phyloP scores from a whole-genome alignment of 2,888 invertebrate genomes.

The Melanargia galathea region DNA sequence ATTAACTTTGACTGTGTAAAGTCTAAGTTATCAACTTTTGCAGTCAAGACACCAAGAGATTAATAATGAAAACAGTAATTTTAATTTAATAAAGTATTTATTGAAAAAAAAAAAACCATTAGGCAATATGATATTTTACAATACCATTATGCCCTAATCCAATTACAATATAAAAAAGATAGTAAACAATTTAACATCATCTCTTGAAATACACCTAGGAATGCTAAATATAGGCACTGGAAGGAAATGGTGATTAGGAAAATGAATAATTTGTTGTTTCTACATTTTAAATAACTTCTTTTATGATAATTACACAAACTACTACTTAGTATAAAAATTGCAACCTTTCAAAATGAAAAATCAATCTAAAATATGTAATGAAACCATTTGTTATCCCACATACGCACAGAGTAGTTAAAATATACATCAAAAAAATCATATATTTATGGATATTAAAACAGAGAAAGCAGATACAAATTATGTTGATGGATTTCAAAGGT shows the following conservation, averaged over 20 bases:
- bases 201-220: constrained; percentile 5
- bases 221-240: constrained; percentile 10
- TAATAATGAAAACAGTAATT: not conserved
- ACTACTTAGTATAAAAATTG: too few species aligned
- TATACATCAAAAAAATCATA: too few species aligned
- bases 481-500: not conserved
- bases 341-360: not conserved
- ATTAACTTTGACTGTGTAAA: too few species aligned
- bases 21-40: too few species aligned
- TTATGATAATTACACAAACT: not conserved
- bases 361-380: not conserved
- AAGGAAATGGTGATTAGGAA: not conserved
- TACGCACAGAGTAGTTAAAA: too few species aligned
- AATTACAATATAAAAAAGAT: not conserved
- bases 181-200: not conserved
- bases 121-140: constrained; percentile 41
- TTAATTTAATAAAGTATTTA: constrained; percentile 39
- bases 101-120: constrained; percentile 43
- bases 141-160: constrained; percentile 31
- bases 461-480: not conserved
- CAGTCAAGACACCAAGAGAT: too few species aligned
- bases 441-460: not conserved
- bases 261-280: not conserved
- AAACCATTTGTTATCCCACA: too few species aligned
- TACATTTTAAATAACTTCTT: not conserved